Conservation (phyloP, 2,888 invertebrate species). For the Caenorhabditis sp. region DNA sequence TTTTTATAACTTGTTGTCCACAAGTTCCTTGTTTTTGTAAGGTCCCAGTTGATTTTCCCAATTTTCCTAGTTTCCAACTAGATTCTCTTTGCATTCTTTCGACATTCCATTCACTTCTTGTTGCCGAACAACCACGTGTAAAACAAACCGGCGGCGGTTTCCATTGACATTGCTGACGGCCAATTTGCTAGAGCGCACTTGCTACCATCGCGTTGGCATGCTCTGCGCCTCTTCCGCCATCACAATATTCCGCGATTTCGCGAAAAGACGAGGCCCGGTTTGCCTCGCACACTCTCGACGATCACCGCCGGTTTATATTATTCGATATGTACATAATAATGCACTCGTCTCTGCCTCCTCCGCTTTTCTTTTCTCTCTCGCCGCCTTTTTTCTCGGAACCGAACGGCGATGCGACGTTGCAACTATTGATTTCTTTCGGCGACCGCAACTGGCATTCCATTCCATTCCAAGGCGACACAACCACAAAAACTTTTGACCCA, state of each 20-base stretch:
- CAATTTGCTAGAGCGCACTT: slow-evolving; percentile 18
- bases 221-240: slow-evolving; percentile 13
- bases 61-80: too few species aligned
- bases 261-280: not conserved
- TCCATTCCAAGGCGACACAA: too few species aligned
- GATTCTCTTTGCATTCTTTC: too few species aligned
- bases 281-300: slow-evolving; percentile 53
- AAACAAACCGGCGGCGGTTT: slow-evolving; percentile 5
- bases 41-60: too few species aligned
- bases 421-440: slow-evolving; percentile 27
- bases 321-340: slow-evolving; percentile 56
- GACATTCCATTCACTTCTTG: too few species aligned
- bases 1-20: too few species aligned
- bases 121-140: slow-evolving; percentile 4
- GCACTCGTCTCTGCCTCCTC: slow-evolving; percentile 6
- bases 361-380: slow-evolving; percentile 3
- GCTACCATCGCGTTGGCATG: slow-evolving; percentile 26
- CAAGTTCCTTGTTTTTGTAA: too few species aligned
- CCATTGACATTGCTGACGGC: not conserved
- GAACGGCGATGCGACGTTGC: slow-evolving; percentile 33
- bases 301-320: slow-evolving; percentile 55
- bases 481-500: too few species aligned
- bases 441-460: too few species aligned
- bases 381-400: slow-evolving; percentile 10
- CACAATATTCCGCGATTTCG: slow-evolving; percentile 12